Evolutionary conservation across 1,140 invertebrate species (phyloP).

Genomic region (Drosophila sp.): DNA sequence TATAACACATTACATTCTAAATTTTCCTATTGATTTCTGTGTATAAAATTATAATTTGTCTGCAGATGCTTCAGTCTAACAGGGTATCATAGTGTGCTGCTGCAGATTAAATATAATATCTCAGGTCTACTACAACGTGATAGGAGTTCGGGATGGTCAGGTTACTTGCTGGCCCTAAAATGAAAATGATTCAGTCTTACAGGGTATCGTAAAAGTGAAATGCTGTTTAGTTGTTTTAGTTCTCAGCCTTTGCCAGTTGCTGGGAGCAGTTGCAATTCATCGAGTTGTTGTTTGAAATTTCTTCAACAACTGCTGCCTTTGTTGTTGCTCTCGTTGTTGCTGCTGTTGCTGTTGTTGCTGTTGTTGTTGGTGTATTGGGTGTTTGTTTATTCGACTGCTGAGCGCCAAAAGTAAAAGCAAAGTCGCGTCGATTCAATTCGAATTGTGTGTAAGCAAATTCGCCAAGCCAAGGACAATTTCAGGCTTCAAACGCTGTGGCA

Average conservation of each 20-base stretch:
- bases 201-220: constrained; percentile 16
- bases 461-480: constrained; percentile 48
- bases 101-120: no score
- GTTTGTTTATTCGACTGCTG: constrained; percentile 35
- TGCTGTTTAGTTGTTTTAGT: constrained; percentile 45
- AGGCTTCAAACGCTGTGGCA: constrained; percentile 25
- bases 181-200: background rate
- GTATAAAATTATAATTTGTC: no score
- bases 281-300: constrained; percentile 47
- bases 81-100: no score
- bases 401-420: constrained; percentile 53
- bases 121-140: background rate
- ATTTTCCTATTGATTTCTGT: no score
- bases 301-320: constrained; percentile 7
- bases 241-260: constrained; percentile 26
- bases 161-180: background rate
- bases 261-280: constrained; percentile 43
- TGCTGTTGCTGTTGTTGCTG: constrained; percentile 12
- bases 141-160: background rate
- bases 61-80: no score
- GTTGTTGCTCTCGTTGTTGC: constrained; percentile 16
- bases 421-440: constrained; percentile 54
- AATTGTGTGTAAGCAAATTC: constrained; percentile 67
- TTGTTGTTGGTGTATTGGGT: constrained; percentile 11
- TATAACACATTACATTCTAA: no score